Evolutionary conservation across 2,797 vertebrate genomes (phyloP).

Genomic region (Nothura maculosa): DNA sequence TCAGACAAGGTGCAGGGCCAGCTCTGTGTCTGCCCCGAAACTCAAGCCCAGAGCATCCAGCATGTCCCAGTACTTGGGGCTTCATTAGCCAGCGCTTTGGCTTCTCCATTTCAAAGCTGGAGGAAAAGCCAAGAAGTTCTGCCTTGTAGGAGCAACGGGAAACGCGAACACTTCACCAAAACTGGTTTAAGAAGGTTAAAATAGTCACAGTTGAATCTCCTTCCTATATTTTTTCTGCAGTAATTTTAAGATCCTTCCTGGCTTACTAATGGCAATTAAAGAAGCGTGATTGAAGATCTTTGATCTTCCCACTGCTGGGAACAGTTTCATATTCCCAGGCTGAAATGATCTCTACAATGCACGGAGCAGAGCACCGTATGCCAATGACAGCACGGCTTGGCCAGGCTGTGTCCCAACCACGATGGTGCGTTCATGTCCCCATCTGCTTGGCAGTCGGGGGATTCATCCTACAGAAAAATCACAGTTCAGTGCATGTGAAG

Average conservation of each 20-base stretch:
- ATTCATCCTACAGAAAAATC: neutral
- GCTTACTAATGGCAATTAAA: neutral
- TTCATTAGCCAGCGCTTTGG: neutral
- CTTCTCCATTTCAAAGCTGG: neutral
- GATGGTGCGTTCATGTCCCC: neutral
- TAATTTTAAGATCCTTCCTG: neutral
- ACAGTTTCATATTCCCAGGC: neutral
- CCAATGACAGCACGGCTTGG: fast-evolving
- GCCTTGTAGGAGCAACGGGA: neutral
- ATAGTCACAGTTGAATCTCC: neutral
- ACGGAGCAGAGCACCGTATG: neutral
- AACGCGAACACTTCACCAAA: neutral
- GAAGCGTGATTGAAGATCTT: neutral
- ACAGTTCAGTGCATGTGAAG: neutral
- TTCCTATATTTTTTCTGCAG: neutral
- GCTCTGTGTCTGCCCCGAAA: neutral
- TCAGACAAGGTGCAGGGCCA: neutral
- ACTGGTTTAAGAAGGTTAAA: neutral
- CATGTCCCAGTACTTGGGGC: fast-evolving
- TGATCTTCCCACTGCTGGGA: neutral
- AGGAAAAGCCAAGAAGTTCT: neutral
- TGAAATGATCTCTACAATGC: neutral
- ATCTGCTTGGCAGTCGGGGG: neutral
- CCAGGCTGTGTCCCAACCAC: neutral
- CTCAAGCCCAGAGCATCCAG: neutral